These are phyloP conservation scores for Ptychoptera albimana DNA, from an alignment of 2,888 invertebrate species.

Conservation along the genomic window DNA sequence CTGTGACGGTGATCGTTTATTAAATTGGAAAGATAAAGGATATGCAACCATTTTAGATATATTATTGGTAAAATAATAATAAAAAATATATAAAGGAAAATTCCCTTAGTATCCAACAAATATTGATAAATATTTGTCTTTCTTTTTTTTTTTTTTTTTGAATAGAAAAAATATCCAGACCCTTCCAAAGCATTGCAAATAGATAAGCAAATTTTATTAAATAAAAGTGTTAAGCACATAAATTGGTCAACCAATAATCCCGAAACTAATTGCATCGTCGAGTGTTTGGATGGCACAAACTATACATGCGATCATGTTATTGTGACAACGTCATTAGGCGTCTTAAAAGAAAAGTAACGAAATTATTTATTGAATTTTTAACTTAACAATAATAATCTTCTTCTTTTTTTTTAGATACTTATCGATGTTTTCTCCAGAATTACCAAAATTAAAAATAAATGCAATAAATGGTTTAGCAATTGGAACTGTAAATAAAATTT, in stretches of 20 bases:
- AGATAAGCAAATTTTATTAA: conserved; percentile 21
- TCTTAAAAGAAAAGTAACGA: conserved; percentile 35
- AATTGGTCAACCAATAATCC: conserved; percentile 21
- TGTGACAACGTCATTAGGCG: conserved; percentile 41
- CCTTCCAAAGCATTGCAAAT: conserved; percentile 15
- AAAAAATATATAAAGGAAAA: background rate
- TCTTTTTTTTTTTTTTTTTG: background rate
- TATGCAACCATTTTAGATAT: conserved; percentile 50
- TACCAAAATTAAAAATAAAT: conserved; percentile 32
- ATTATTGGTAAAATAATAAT: conserved; percentile 39
- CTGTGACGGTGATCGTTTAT: conserved; percentile 51
- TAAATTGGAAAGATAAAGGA: conserved; percentile 61
- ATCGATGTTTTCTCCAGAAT: conserved; percentile 32
- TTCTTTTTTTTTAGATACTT: conserved; percentile 11
- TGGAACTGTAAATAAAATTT: conserved; percentile 47
- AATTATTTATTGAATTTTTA: background rate
- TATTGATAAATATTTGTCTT: background rate
- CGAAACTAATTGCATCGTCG: conserved; percentile 1
- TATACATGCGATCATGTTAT: conserved; percentile 43
- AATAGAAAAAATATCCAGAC: conserved; percentile 22
- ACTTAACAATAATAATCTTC: background rate
- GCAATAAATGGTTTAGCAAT: conserved; percentile 38
- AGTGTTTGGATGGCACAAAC: conserved; percentile 27
- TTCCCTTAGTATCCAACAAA: no score
- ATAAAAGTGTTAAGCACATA: conserved; percentile 18